Evolutionary conservation across 2,888 invertebrate species (phyloP), one percentile per base, ranked within the genome.

Genomic region (Chaetoderma sp.): DNA sequence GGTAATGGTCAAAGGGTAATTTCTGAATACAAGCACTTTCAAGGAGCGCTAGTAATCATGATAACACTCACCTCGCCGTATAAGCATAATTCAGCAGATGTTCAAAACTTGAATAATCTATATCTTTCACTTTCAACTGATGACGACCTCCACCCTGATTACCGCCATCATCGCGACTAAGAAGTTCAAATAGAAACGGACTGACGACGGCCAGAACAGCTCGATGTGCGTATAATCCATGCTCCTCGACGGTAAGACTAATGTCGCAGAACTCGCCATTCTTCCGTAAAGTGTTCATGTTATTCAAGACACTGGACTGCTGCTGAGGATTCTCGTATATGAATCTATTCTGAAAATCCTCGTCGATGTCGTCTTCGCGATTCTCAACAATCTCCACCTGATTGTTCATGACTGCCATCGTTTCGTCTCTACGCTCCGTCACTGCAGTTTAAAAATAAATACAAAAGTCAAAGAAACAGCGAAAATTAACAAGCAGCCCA

Each of bases 231-330:
- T 91, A 90, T 56, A 93, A 89, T 86, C 94, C 94, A 39, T 89
- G 89, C 76, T 89, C 91, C 52, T 90, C 92, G 1, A 93, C 94
- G 86, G 93, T 91, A 78, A 95, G 89, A 80, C 92, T 90, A 77
- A 93, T 93, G 88, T 95, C 95, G 88, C 93, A 95, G 87, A 95
- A 93, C 84, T 94, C 93, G 64, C 92, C 91, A 85, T 93, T 92
- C 87, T 93, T 93, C 78, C 93, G 89, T 90, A 94, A 91, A 88
- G 91, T 92, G 88, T 93, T 92, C 74, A 94, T 90, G 39, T 91
- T 90, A 60, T 88, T 87, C 69, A 93, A 89, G 74, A 91, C 90
- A 3, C 76, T 74, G 47, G 70, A 72, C 75, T 78, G 71, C 57
- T 83, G 79, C 16, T 73, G 50, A 1, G 42, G 50, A 66, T 84